Conservation (phyloP, 2,888 invertebrate genomes). For the Panopea generosa region DNA sequence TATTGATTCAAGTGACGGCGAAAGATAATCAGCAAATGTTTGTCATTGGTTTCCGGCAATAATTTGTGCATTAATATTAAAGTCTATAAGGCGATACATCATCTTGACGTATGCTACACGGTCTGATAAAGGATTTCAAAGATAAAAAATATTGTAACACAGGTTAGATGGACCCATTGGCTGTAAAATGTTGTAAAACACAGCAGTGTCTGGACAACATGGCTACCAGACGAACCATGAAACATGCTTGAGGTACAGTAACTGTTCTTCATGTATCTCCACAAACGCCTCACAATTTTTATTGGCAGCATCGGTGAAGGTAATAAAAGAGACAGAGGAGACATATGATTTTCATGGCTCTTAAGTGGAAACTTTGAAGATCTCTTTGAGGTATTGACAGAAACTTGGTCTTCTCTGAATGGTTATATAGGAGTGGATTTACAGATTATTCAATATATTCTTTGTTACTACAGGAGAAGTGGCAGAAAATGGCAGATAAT, state of each 20-base stretch:
- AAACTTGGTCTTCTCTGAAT: no score
- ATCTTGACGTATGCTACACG: slow-evolving; percentile 43
- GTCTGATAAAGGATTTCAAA: slow-evolving; percentile 9
- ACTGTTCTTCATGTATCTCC: neutral
- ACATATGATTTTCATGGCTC: no score
- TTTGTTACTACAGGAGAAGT: no score
- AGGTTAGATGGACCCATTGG: neutral
- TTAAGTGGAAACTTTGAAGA: no score
- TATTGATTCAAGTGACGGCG: slow-evolving; percentile 26
- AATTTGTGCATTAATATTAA: slow-evolving; percentile 52
- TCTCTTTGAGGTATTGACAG: no score
- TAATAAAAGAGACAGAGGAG: no score
- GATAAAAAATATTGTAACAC: neutral
- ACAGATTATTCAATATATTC: no score
- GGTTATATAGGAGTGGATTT: no score
- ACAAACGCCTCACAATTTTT: no score
- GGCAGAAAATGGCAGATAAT: no score
- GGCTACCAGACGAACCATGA: neutral
- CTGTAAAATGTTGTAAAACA: slow-evolving; percentile 1
- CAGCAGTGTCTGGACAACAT: slow-evolving; percentile 1
- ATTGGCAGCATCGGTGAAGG: no score
- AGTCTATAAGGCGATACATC: slow-evolving; percentile 37
- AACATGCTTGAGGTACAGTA: neutral
- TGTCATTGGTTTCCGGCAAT: slow-evolving; percentile 30
- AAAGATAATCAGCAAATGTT: slow-evolving; percentile 17